Evolutionary conservation across 2,888 invertebrate genomes (phyloP), one percentile per base, ranked within the genome.

Genomic region (Drosophila rellima): DNA sequence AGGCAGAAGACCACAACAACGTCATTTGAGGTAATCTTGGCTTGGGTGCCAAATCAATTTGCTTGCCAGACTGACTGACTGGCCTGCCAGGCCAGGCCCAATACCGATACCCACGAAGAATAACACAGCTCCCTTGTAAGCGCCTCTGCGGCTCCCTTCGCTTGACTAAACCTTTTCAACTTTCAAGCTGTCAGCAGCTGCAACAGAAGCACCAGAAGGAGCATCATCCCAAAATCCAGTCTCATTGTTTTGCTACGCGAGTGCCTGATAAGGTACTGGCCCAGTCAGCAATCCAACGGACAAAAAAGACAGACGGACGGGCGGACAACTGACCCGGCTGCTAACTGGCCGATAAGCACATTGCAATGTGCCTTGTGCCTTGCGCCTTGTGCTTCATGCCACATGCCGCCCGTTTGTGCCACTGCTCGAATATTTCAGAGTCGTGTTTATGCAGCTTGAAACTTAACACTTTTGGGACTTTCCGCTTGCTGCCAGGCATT

Each of bases 391-490:
- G 60, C 33, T 45, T 10, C 33, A 5, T 29, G 47, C 59, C 37
- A n/a, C 31, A 15, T 18, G 29, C 18, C 31, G 5, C 13, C 13
- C 20, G 13, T 26, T 15, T 8, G 6, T 26, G 23, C 11, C 52
- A 52, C 33, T 11, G n/a, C 44, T 66, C 79, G n/a, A n/a, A 75
- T 84, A 68, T 74, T 84, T 71, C 79, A 71, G 85, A 51, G 15
- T 75, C 61, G 67, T 84, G 79, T 78, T 87, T 87, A 73, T 82
- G 79, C 82, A 87, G 82, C 82, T 87, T 84, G 62, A 33, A 72
- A 77, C 59, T 67, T 60, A 87, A 87, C 82, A 82, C 82, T 82
- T 82, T 80, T 76, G 54, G 57, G 45, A 57, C 54, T 73, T 70
- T 54, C 45, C 15, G 51, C 61, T 64, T 56, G 65, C 35, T 37